A percentile compares a stretch with the other conserved stretches of the same genome.
Evolutionary conservation across 2,113 vertebrate species (phyloP).

Genomic region (Motacilla alba): DNA sequence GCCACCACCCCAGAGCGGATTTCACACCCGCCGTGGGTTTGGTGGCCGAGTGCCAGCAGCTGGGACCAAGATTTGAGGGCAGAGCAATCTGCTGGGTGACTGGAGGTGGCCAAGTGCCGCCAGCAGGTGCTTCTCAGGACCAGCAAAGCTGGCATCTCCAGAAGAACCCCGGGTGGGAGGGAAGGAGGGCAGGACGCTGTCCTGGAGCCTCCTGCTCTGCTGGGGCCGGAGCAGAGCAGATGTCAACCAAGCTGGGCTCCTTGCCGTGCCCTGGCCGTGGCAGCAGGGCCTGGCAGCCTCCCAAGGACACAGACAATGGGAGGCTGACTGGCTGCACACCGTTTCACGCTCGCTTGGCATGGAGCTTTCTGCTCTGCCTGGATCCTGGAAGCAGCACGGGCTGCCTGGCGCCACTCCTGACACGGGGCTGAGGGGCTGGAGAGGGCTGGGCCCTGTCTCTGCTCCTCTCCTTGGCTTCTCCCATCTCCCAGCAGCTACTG

Average conservation of each 20-base stretch:
- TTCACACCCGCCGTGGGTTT: rapidly evolving
- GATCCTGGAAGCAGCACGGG: background rate
- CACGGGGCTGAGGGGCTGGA: background rate
- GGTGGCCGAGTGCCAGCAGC: background rate
- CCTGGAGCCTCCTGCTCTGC: background rate
- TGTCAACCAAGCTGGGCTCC: conserved; percentile 44
- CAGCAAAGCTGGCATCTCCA: background rate
- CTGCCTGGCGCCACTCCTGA: background rate
- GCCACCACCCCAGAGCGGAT: rapidly evolving
- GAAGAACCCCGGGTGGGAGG: background rate
- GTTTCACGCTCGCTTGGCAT: background rate
- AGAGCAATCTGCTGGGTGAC: background rate
- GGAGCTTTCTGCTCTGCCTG: background rate
- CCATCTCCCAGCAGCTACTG: background rate
- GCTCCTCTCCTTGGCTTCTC: background rate
- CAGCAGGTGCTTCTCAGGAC: background rate
- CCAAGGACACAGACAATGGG: conserved; percentile 65
- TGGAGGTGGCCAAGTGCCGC: background rate
- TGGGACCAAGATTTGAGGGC: background rate
- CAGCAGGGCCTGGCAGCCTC: conserved; percentile 48
- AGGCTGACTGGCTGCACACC: conserved; percentile 24
- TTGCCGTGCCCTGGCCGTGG: conserved; percentile 16
- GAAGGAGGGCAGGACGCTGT: background rate
- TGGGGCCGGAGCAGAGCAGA: conserved; percentile 37
- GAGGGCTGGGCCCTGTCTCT: background rate